Base-by-base conservation (phyloP, 2,797 vertebrate species). In the Scyliorhinus canicula region DNA sequence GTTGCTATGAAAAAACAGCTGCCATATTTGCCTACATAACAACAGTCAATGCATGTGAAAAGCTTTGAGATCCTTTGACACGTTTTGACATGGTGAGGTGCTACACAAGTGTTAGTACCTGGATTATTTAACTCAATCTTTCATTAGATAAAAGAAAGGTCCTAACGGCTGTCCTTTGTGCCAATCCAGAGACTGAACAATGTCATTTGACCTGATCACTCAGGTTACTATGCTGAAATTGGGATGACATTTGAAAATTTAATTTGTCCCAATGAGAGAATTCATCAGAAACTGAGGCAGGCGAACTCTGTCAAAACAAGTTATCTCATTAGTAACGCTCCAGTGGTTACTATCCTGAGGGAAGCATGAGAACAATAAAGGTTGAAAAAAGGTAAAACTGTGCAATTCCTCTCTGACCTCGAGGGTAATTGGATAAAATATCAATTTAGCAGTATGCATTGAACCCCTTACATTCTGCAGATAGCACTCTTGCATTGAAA, bases 171-270 rank as follows among this genome's bases (percentile, higher is more conserved):
- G 8, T 40, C 60, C 35, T 44, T 91, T 63, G n/a, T 28, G 60
- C 55, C 55, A 57, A 35, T 65, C 88, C 21, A 11, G 40, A 82
- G 79, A 82, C 40, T 82, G 79, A 91, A 91, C 60, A 26, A 26
- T 63, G 35, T 12, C 6, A 65, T 44, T 91, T 26, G 57, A 44
- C 57, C 57, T 65, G 57, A 60, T 91, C 57, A 91, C 52, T 88
- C 85, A 88, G 16, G 28, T 55, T 91, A 91, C 35, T 40, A 26
- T 44, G n/a, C n/a, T 65, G n/a, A 90, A 63, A 90, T 63, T 63
- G 16, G 57, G 86, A 91, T 91, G 57, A 91, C 88, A 90, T 90
- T 90, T 65, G 60, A 60, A 91, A 65, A 91, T 65, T 91, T 65
- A 44, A 91, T 65, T 91, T 91, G 35, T 65, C 60, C 57, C 60